Percentiles rank a stretch among this genome's conserved stretches.
Evolutionary conservation across 1,140 invertebrate genomes (phyloP).

Genomic region (Drosophila rufa): DNA sequence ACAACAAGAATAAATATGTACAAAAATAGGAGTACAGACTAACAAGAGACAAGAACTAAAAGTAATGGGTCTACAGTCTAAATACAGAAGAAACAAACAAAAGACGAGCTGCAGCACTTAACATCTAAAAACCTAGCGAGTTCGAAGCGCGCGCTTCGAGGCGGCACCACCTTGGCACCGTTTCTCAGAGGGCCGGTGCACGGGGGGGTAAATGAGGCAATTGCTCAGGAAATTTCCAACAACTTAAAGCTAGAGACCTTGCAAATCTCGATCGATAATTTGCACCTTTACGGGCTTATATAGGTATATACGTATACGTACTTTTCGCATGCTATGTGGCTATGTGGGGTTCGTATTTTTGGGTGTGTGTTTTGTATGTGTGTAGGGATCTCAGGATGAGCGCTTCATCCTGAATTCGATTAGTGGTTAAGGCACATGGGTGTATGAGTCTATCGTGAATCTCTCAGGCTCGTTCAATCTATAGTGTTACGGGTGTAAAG

Average conservation of each 20-base stretch:
- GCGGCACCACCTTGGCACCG: slow-evolving; percentile 73
- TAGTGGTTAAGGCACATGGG: slow-evolving; percentile 74
- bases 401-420: slow-evolving; percentile 72
- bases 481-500: slow-evolving; percentile 28
- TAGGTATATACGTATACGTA: slow-evolving; percentile 48
- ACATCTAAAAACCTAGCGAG: slow-evolving; percentile 37
- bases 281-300: slow-evolving; percentile 48
- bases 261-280: slow-evolving; percentile 64
- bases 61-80: slow-evolving; percentile 46
- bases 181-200: slow-evolving; percentile 5
- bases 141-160: slow-evolving; percentile 52
- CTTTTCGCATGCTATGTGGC: slow-evolving; percentile 66
- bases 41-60: slow-evolving; percentile 55
- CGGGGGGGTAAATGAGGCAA: slow-evolving; percentile 43
- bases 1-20: slow-evolving; percentile 83
- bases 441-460: slow-evolving; percentile 73
- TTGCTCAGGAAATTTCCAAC: slow-evolving; percentile 66
- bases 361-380: slow-evolving; percentile 32
- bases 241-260: slow-evolving; percentile 64
- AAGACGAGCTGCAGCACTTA: slow-evolving; percentile 71
- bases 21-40: slow-evolving; percentile 66
- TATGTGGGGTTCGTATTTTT: slow-evolving; percentile 61
- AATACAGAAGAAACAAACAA: slow-evolving; percentile 54
- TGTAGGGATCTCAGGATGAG: slow-evolving; percentile 52
- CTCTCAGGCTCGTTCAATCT: slow-evolving; percentile 65